Base-by-base conservation (phyloP, 2,888 invertebrate genomes). In the Pammene fasciana region DNA sequence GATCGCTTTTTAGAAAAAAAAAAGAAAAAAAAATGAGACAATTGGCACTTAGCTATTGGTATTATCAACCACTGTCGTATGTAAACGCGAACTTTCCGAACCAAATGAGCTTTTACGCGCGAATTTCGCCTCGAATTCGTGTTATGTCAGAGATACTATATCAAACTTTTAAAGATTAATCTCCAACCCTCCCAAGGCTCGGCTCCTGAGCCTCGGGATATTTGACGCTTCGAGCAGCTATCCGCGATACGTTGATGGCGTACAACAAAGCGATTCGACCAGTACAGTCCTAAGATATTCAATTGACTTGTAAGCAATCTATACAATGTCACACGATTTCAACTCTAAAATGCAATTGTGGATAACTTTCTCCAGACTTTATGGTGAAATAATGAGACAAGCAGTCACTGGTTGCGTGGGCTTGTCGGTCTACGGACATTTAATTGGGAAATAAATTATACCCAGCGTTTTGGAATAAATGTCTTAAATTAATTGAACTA, bases 361-460 rank as follows among this genome's bases (percentile, higher is more conserved):
- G 14, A 68, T 18, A 54, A 65, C 70, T 70, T 70, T 70, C 70
- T 65, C 65, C 65, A 46, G 56, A 54, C 41, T 54, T 54, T 60
- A 65, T 65, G 54, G 70, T 46, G 65, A 65, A 70, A 65, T 65
- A 60, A 68, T 70, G 48, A 61, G 62, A 70, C 68, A 65, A 41
- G 57, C 56, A 18, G 67, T 34, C 62, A 57, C 36, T 54, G n/a
- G 41, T 46, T 38, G 68, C 64, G 68, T 68, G 68, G 57, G 68
- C 26, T 55, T 3, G 52, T 18, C 38, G 14, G 43, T 52, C n/a
- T 43, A 57, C n/a, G 18, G 18, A 61, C 18, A 36, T 38, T 26
- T 41, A 36, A 59, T 52, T 57, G 26, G 48, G 57, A 57, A 45
- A 11, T 67, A 38, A 60, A 54, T 41, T 45, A 54, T 54, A 45